Base-by-base conservation (phyloP, 2,797 vertebrate genomes). In the Rousettus madagascariensis region DNA sequence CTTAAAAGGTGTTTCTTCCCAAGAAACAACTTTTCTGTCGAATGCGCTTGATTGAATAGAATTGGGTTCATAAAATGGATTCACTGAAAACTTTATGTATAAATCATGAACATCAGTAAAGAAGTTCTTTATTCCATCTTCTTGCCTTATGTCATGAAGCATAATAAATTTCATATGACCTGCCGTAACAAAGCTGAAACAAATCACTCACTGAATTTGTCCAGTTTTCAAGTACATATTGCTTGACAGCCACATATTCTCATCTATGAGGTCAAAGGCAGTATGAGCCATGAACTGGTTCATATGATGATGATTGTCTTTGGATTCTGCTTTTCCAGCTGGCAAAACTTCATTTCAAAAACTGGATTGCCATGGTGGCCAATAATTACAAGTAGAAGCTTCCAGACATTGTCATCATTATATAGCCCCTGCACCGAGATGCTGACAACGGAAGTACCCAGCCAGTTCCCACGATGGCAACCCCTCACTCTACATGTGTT, bases 71-170 rank as follows among this genome's bases (percentile, higher is more conserved):
- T 99, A 99, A 98, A 99, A 99, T 20, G 99, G 99, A 98, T 99
- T 99, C 99, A 99, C 99, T 85, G 99, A 99, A 98, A 99, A 99
- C 99, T 99, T 99, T 96, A 99, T 99, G 97, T 99, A 99, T 91
- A 99, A 98, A 90, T 99, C 99, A 97, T 99, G 99, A 0, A 99
- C 99, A 43, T 99, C 99, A 87, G 99, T 99, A 96, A 99, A 99
- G 98, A 99, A 99, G 98, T 99, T 99, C 98, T 99, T 99, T 94
- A 99, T 99, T 95, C 99, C 99, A 41, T 99, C 99, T 98, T 99
- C 99, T 98, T 99, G 99, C 74, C 99, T 99, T 72, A 99, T 98
- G 86, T 99, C 99, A 94, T 99, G 99, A 94, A 99, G 99, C 99
- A 99, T 99, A 96, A 99, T 99, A 97, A 99, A 99, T 99, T 99